Conservation (phyloP, 2,888 invertebrate genomes). For the Nudaria mundana region DNA sequence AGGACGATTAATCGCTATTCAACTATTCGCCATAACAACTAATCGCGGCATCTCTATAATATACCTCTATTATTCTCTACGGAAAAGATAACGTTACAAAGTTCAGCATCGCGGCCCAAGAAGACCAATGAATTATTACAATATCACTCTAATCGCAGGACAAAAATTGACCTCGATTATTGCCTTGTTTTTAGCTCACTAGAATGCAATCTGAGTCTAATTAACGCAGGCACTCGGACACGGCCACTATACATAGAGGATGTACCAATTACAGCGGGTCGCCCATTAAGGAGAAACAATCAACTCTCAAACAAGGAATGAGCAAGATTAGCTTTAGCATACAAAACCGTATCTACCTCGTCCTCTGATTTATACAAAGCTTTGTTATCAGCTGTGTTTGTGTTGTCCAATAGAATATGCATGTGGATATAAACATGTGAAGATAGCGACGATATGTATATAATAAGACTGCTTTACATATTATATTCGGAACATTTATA, state of each 20-base stretch:
- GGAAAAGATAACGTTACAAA: too few species aligned
- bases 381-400: conserved; percentile 15
- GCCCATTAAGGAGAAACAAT: conserved; percentile 78
- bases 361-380: conserved; percentile 24
- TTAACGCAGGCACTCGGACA: conserved; percentile 65
- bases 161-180: conserved; percentile 54
- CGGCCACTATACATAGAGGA: conserved; percentile 61
- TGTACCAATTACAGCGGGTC: conserved; percentile 68
- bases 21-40: too few species aligned
- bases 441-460: background rate
- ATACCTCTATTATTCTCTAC: too few species aligned
- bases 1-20: too few species aligned
- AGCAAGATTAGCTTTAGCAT: conserved; percentile 54
- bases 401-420: conserved; percentile 15
- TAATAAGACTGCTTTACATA: too few species aligned
- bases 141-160: conserved; percentile 24
- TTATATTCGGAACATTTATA: too few species aligned
- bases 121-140: conserved; percentile 21
- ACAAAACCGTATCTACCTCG: conserved; percentile 22
- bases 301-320: conserved; percentile 70
- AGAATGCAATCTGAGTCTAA: conserved; percentile 71
- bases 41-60: too few species aligned
- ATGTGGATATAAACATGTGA: background rate
- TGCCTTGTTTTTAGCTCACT: conserved; percentile 49
- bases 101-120: background rate